phyloP scores from a whole-genome alignment of 2,888 invertebrate genomes.

The Hyposoter didymator region DNA sequence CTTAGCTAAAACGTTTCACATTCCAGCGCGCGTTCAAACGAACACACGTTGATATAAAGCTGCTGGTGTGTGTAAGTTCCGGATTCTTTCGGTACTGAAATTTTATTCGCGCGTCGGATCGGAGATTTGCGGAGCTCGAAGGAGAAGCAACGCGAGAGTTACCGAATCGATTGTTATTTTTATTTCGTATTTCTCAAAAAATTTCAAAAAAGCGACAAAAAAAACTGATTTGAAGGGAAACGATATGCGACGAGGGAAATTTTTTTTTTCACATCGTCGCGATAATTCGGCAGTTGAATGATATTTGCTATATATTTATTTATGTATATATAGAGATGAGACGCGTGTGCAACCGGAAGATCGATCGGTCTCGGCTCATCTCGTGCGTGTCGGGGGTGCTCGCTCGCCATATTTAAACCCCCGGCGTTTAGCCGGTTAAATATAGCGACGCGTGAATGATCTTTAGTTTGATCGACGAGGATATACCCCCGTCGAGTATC shows the following conservation, averaged over 20 bases:
- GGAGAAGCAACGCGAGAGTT: background rate
- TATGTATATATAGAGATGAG: conserved; percentile 18
- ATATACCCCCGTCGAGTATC: conserved; percentile 62
- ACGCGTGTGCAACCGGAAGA: conserved; percentile 61
- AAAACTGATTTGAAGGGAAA: background rate
- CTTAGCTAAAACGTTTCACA: conserved; percentile 22
- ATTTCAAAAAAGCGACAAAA: background rate
- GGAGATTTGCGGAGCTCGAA: background rate
- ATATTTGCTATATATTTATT: background rate
- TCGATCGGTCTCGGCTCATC: conserved; percentile 64
- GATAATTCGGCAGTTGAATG: background rate
- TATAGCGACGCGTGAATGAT: conserved; percentile 68
- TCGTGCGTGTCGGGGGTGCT: conserved; percentile 61
- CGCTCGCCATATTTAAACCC: conserved; percentile 63
- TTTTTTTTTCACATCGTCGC: background rate
- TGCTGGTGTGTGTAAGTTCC: background rate
- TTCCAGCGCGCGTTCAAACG: conserved; percentile 23
- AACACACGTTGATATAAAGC: conserved; percentile 12
- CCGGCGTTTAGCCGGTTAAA: conserved; percentile 63
- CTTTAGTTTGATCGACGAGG: conserved; percentile 65
- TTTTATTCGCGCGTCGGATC: background rate
- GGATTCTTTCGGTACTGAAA: background rate
- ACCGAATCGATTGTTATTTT: background rate
- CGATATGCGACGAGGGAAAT: background rate
- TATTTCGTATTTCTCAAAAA: background rate